These are phyloP conservation scores for Pseudomyrmex sp. DNA, from an alignment of 1,140 invertebrate species.

Conservation along the genomic window DNA sequence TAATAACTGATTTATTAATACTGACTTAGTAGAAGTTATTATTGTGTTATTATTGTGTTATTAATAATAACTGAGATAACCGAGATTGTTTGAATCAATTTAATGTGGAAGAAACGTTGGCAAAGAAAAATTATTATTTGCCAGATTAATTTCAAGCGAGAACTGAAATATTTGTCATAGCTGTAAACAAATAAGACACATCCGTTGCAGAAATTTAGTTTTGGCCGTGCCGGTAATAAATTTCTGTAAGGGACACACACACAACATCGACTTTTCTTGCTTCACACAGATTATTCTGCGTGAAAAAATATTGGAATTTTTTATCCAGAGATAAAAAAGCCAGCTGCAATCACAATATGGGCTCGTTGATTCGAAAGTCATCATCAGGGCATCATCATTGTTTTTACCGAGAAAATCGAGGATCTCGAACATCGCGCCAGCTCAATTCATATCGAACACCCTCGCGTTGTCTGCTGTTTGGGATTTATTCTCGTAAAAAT, in stretches of 20 bases:
- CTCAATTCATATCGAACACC: slow-evolving; percentile 60
- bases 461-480: slow-evolving; percentile 50
- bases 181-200: too few relatives aligned
- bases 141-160: background rate
- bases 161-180: too few relatives aligned
- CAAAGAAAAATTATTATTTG: too few relatives aligned
- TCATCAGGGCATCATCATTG: slow-evolving; percentile 53
- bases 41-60: background rate
- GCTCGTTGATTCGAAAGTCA: slow-evolving; percentile 15
- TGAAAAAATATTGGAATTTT: slow-evolving; percentile 10
- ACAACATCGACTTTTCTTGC: background rate
- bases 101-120: too few relatives aligned
- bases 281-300: slow-evolving; percentile 65
- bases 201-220: too few relatives aligned
- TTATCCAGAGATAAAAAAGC: background rate
- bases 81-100: too few relatives aligned
- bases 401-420: slow-evolving; percentile 55
- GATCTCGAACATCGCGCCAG: slow-evolving; percentile 56
- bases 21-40: background rate
- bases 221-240: background rate
- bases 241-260: background rate
- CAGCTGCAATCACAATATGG: slow-evolving; percentile 19
- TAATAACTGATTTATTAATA: background rate
- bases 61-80: too few relatives aligned
- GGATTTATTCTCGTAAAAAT: slow-evolving; percentile 53